phyloP scores from a whole-genome alignment of 2,113 vertebrate genomes.

The Dendrocopos noguchii region DNA sequence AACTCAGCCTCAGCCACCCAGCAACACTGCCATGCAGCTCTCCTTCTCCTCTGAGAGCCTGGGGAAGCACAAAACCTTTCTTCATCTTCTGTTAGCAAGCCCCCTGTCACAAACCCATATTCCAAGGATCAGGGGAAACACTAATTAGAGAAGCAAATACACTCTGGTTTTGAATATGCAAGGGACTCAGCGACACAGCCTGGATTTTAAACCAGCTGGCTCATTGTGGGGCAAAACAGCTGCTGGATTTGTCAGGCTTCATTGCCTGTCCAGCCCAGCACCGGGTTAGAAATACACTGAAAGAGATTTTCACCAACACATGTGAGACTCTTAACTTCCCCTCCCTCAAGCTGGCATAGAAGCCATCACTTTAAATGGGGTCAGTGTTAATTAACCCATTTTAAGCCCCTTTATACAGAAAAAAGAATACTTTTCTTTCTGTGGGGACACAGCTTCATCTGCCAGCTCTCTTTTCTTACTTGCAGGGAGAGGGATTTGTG shows the following conservation, averaged over 20 bases:
- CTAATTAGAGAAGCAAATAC: conserved; percentile 45
- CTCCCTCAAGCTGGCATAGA: not conserved
- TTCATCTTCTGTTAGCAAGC: not conserved
- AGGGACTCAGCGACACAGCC: not conserved
- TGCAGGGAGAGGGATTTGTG: not conserved
- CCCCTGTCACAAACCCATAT: not conserved
- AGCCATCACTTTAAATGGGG: conserved; percentile 19
- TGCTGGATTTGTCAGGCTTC: conserved; percentile 52
- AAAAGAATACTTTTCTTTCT: not conserved
- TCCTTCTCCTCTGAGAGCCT: not conserved
- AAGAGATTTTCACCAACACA: not conserved
- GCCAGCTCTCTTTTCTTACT: not conserved
- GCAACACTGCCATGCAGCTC: not conserved
- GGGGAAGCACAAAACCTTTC: not conserved
- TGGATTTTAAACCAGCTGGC: conserved; percentile 54
- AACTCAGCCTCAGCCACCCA: not conserved
- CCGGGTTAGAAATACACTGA: not conserved
- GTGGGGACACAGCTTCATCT: not conserved
- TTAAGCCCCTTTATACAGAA: not conserved
- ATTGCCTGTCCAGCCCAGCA: not conserved
- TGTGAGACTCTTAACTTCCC: not conserved
- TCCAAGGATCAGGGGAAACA: not conserved
- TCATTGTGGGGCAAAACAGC: conserved; percentile 53
- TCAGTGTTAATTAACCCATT: conserved; percentile 52
- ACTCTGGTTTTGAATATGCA: conserved; percentile 17